These are phyloP conservation scores for Anticlea derivata DNA, from an alignment of 2,888 invertebrate genomes.

Conservation along the genomic window DNA sequence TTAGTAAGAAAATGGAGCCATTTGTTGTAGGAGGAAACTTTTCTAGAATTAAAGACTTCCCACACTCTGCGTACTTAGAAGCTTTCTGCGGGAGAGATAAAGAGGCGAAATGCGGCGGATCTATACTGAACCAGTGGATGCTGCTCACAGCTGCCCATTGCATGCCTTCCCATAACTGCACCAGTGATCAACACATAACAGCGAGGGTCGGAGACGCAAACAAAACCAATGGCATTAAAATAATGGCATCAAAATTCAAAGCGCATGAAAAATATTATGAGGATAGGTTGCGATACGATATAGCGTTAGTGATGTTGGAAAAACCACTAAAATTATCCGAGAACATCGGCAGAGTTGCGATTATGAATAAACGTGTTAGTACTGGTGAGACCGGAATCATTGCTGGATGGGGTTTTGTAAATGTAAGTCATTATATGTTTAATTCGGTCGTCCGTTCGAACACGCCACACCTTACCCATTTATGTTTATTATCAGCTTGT, in stretches of 20 bases:
- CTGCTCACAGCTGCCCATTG: conserved; percentile 31
- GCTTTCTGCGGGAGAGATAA: not conserved
- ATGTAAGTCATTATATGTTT: conserved; percentile 2
- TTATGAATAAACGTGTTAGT: not conserved
- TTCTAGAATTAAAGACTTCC: conserved; percentile 11
- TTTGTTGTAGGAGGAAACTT: conserved; percentile 8
- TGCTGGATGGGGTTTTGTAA: conserved; percentile 15
- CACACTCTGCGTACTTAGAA: conserved; percentile 5
- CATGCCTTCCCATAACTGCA: conserved; percentile 6
- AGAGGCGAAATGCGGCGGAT: conserved; percentile 27
- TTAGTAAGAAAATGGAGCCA: not conserved
- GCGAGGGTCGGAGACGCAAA: conserved; percentile 4
- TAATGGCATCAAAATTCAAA: not conserved
- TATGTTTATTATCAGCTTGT: too few species aligned
- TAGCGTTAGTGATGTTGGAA: conserved; percentile 12
- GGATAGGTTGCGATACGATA: not conserved
- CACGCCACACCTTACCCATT: too few species aligned
- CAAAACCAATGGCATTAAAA: not conserved
- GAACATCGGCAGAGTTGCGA: not conserved
- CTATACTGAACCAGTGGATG: conserved; percentile 20
- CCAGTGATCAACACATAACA: not conserved
- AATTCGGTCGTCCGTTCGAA: too few species aligned
- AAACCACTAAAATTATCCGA: not conserved
- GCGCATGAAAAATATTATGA: not conserved
- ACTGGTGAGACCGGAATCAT: conserved; percentile 2